Evolutionary conservation across 2,797 vertebrate genomes (phyloP), one percentile per base, ranked within the genome.

Genomic region (Stomatorhinus walkeri): DNA sequence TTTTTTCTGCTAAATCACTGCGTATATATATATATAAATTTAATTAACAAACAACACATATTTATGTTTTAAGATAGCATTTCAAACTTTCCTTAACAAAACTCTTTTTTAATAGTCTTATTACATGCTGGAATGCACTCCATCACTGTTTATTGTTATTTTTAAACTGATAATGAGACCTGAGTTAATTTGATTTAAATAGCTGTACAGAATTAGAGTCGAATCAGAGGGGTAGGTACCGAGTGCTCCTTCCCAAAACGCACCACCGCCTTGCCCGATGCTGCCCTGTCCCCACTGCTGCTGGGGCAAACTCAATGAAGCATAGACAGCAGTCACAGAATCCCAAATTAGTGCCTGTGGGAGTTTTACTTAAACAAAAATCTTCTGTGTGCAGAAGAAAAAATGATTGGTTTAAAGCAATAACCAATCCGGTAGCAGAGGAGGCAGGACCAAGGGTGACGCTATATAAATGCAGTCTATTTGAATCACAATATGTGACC

Each of bases 1-100:
- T 64, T 88, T 88, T 91, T 91, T 91, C 89, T 90, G 91, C 90
- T 90, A 92, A 92, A 89, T 87, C 91, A 91, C 89, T 90, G 91
- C 88, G 93, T 92, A 92, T 91, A 64, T 84, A 61, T 91, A 32
- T 32, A 32, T 32, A 32, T 32, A 32, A 92, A 89, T 92, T 92
- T 91, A 93, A 93, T 92, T 89, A 92, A 90, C 90, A 90, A 88
- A 89, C 85, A 89, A 88, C n/a, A 91, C 88, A 91, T 88, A 89
- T 88, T 92, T 91, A 91, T 92, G 92, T 59, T 91, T 90, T 51
- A 61, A 90, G 91, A 91, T 36, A 90, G 89, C 88, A 72, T 88
- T 88, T 90, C 87, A 91, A 91, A 86, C 88, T 89, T 43, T 90
- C 85, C 43, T 89, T 48, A 52, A 89, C 88, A 88, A 91, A 68